These are phyloP conservation scores for Schizaphis graminum DNA, from an alignment of 2,888 invertebrate genomes.

Conservation along the genomic window DNA sequence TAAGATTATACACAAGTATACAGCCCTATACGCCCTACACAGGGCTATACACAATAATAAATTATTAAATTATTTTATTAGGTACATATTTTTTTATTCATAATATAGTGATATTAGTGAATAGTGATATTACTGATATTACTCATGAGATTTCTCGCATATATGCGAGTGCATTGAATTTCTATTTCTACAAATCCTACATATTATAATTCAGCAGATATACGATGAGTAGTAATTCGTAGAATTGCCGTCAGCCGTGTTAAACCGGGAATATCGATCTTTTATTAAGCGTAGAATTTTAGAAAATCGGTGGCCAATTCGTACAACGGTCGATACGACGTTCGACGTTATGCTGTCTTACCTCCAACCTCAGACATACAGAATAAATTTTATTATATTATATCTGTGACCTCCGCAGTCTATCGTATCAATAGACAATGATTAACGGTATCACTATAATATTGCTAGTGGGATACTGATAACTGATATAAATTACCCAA, in stretches of 20 bases:
- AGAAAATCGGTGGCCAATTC: neutral
- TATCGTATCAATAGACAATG: neutral
- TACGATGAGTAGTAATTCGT: neutral
- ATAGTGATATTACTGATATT: no score
- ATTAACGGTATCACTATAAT: neutral
- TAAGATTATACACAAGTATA: neutral
- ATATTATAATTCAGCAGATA: neutral
- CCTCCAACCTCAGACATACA: neutral
- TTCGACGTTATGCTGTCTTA: neutral
- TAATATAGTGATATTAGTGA: no score
- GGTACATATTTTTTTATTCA: no score
- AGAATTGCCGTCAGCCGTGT: neutral
- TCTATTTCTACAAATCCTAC: neutral
- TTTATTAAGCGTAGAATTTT: neutral
- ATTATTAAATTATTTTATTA: no score
- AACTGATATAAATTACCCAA: neutral
- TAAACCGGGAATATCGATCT: neutral
- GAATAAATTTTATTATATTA: no score
- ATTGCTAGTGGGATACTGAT: neutral
- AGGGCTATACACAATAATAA: neutral
- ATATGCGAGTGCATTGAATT: neutral
- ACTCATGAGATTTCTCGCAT: neutral
- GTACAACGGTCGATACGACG: neutral
- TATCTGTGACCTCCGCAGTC: neutral
- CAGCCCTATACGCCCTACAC: no score